Base-by-base conservation (phyloP, 2,888 invertebrate genomes). In the Thumatha senex region DNA sequence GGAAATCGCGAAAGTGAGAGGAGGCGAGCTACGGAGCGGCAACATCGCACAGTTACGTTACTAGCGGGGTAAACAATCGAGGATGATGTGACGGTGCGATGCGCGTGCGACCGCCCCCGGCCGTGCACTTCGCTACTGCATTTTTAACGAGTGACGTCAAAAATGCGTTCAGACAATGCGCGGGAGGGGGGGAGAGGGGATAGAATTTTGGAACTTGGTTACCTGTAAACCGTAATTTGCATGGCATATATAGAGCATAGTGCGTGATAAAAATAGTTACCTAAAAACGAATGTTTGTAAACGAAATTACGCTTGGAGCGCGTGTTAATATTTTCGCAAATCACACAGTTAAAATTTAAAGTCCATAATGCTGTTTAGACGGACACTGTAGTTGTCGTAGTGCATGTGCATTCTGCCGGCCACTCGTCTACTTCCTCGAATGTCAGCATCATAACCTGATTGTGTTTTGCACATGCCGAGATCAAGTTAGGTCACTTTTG, bases 1-100 rank as follows among this genome's bases (percentile, higher is more conserved):
- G 59, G 55, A 56, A 71, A 71, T 80, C 86, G 89, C 86, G 91
- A 90, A 90, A 90, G 91, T 90, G 91, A 91, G 91, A 89, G 88
- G 89, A 87, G 80, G 83, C 86, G 76, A 89, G 51, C 70, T 67
- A 73, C 84, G 74, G 77, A 75, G 77, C 81, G 91, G 91, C 90
- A 90, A 88, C 92, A 72, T 67, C 80, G 84, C 82, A 68, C 80
- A 65, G 78, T 84, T 89, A 89, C 88, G 87, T 86, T 84, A 84
- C 84, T 78, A 80, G 72, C 67, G 86, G 85, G 84, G 86, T 89
- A 90, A 90, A 89, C 89, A 90, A 87, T 88, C 85, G 84, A 78
- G 76, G 78, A 77, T 78, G 76, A 81, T 77, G 80, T 79, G 78
- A 84, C 83, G 80, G 79, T 8, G 31, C 76, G 79, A 70, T 84